Evolutionary conservation across 2,888 invertebrate genomes (phyloP).

Genomic region (Thera britannica): DNA sequence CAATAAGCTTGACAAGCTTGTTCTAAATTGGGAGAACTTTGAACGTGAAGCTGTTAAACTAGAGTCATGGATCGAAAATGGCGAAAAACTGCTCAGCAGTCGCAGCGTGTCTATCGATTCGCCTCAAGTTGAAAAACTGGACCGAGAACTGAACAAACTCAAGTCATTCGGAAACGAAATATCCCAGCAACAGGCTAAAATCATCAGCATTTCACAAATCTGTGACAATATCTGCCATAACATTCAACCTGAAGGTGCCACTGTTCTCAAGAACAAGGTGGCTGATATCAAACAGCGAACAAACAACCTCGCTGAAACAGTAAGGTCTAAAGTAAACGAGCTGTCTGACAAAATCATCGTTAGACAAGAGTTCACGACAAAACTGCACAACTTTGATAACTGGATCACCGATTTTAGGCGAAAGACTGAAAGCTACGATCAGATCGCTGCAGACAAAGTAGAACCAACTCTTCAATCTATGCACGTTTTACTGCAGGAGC

Average conservation of each 20-base stretch:
- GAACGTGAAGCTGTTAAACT: constrained; percentile 91
- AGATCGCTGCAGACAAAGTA: constrained; percentile 92
- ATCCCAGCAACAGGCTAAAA: constrained; percentile 92
- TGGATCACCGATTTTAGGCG: constrained; percentile 91
- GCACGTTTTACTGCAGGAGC: constrained; percentile 92
- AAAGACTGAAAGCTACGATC: constrained; percentile 91
- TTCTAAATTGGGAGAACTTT: constrained; percentile 92
- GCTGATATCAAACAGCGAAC: constrained; percentile 90
- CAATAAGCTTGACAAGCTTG: constrained; percentile 90
- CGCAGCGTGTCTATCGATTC: constrained; percentile 87
- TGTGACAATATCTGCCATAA: constrained; percentile 92
- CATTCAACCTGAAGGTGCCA: constrained; percentile 91
- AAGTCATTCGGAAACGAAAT: constrained; percentile 94
- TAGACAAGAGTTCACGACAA: constrained; percentile 93
- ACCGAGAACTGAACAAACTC: constrained; percentile 89
- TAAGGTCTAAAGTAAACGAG: constrained; percentile 90
- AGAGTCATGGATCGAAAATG: constrained; percentile 90
- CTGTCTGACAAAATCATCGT: constrained; percentile 92
- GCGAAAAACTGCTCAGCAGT: constrained; percentile 86
- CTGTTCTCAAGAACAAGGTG: constrained; percentile 88
- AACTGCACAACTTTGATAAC: constrained; percentile 90
- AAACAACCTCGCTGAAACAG: constrained; percentile 90
- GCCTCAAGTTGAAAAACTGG: constrained; percentile 90
- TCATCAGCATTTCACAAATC: constrained; percentile 91
- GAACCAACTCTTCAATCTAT: constrained; percentile 91